Evolutionary conservation across 2,113 vertebrate genomes (phyloP).

Genomic region (Menura novaehollandiae): DNA sequence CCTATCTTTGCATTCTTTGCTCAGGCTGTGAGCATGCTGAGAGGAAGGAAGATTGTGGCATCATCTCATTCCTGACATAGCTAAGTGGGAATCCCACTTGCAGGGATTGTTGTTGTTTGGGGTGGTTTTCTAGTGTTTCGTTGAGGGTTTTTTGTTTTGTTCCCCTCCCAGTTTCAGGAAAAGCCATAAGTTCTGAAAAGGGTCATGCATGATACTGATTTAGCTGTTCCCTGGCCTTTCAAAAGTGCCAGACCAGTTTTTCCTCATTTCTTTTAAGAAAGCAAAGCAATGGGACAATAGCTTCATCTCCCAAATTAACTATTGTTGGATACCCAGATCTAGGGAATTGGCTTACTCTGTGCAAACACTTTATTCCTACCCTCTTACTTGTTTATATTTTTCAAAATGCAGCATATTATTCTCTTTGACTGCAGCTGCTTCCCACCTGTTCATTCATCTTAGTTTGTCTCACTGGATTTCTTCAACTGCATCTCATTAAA

Average conservation of each 20-base stretch:
- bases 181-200: background rate
- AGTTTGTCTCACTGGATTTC: background rate
- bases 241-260: slow-evolving; percentile 53
- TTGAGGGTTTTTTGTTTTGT: background rate
- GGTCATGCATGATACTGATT: background rate
- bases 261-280: slow-evolving; percentile 54
- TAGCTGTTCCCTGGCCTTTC: background rate
- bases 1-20: background rate
- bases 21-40: background rate
- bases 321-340: background rate
- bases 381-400: background rate
- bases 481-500: background rate
- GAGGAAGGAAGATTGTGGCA: background rate
- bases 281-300: background rate
- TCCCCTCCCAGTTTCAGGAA: background rate
- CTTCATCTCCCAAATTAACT: slow-evolving; percentile 15
- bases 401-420: background rate
- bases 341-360: background rate
- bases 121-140: background rate
- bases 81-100: background rate
- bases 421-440: background rate
- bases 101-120: background rate
- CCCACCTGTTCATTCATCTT: background rate
- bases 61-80: background rate
- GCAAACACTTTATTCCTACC: background rate